Evolutionary conservation across 2,113 vertebrate species (phyloP), one percentile per base, ranked within the genome.

Genomic region (Saimiri boliviensis): DNA sequence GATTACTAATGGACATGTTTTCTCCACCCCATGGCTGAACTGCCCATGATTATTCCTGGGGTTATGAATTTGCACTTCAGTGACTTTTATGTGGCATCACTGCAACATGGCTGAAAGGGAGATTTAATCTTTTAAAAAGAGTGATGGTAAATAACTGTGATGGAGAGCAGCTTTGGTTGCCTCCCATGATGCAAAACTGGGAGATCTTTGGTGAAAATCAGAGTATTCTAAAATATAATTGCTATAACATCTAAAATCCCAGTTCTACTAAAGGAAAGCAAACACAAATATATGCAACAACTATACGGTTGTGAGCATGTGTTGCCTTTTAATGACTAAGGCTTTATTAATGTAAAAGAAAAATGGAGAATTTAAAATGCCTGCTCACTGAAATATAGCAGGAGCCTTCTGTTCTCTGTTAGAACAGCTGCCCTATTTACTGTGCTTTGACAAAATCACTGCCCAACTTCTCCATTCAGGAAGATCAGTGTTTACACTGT

Each of bases 341-440:
- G 70, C 79, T 94, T 81, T 91, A 93, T 85, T 92, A 86, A 90
- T 54, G 79, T 47, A 40, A 49, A 97, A 97, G 95, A 94, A 96
- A 97, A 98, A 96, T 77, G 94, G 54, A 76, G 93, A 92, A 63
- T 52, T 52, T 86, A 58, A 85, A 84, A 87, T 37, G 35, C 76
- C 49, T 79, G 93, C 54, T 96, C 86, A 54, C 87, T 95, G 94
- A 96, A 94, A 97, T 93, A 93, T 52, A 97, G 95, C 97, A 90
- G 81, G 45, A 92, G 32, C 95, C 89, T 89, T 96, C 97, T 97
- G 98, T 79, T 96, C 95, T 97, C 91, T 49, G 40, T 95, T 93
- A 66, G 88, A 95, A 95, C 97, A 97, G 95, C 95, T 97, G 96
- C 89, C 95, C 94, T 90, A 27, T 60, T 95, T 94, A 93, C 45